A percentile compares a stretch with the other conserved stretches of the same genome.
phyloP scores from a whole-genome alignment of 2,888 invertebrate genomes.

The Eumacrocentrus americanus region DNA sequence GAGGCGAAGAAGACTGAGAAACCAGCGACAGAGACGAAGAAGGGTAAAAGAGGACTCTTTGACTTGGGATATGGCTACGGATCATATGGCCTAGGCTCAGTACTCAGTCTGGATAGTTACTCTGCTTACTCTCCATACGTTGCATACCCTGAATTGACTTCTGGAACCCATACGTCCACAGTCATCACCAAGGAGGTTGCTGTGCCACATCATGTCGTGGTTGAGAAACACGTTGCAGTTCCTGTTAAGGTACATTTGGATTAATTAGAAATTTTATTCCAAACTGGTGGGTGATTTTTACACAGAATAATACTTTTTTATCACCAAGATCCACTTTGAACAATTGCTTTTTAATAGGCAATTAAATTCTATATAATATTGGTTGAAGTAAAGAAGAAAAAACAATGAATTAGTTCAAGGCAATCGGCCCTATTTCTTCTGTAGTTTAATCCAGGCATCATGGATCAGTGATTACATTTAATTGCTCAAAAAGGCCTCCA shows the following conservation, averaged over 20 bases:
- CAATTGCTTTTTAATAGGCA: no score
- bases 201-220: constrained; percentile 64
- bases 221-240: constrained; percentile 63
- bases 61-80: constrained; percentile 48
- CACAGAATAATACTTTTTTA: no score
- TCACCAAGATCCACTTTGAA: no score
- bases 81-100: constrained; percentile 31
- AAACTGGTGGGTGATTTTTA: no score
- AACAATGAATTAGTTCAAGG: constrained; percentile 14
- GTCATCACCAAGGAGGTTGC: constrained; percentile 63
- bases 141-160: constrained; percentile 22
- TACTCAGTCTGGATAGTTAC: no score
- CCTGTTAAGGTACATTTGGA: constrained; percentile 55
- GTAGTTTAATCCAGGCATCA: neutral
- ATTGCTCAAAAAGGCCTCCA: neutral
- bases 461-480: constrained; percentile 7
- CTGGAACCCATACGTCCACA: constrained; percentile 56
- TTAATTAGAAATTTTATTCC: neutral
- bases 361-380: no score
- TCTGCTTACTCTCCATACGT: constrained; percentile 27
- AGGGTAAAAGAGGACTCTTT: constrained; percentile 49
- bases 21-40: constrained; percentile 36
- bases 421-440: neutral
- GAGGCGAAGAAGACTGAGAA: constrained; percentile 43
- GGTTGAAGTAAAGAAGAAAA: neutral